These are phyloP conservation scores for Tanaodytes sp. DNA, from an alignment of 2,888 invertebrate species.

Conservation along the genomic window DNA sequence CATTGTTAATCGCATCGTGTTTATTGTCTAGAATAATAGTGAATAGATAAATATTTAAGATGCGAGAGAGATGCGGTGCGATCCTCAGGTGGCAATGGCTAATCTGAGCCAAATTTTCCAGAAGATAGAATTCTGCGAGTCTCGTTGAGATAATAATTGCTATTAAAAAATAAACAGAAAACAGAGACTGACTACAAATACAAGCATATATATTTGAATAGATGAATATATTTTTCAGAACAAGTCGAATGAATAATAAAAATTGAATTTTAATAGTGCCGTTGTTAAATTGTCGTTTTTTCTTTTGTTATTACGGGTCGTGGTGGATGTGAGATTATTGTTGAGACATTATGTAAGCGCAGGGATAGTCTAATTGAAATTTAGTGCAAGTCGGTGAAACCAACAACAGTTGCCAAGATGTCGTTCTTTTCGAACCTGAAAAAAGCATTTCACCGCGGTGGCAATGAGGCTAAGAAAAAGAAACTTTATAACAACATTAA, in stretches of 20 bases:
- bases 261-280: constrained; percentile 15
- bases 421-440: constrained; percentile 93
- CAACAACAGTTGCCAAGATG: constrained; percentile 75
- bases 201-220: too few species aligned
- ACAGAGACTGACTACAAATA: constrained; percentile 38
- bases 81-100: constrained; percentile 65
- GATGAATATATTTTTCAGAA: constrained; percentile 22
- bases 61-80: constrained; percentile 67
- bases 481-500: constrained; percentile 92
- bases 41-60: constrained; percentile 59
- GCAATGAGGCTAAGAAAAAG: constrained; percentile 89
- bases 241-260: background rate
- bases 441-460: constrained; percentile 93
- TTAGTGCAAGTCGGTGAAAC: constrained; percentile 39
- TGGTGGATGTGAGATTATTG: background rate
- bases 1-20: constrained; percentile 22
- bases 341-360: constrained; percentile 34
- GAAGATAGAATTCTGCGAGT: too few species aligned
- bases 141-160: too few species aligned
- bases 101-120: constrained; percentile 61
- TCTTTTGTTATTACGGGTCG: constrained; percentile 5
- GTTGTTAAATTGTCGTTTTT: constrained; percentile 17
- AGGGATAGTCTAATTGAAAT: constrained; percentile 17
- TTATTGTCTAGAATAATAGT: too few species aligned
- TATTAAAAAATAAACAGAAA: too few species aligned